Evolutionary conservation across 1,140 invertebrate species (phyloP), one percentile per base, ranked within the genome.

Genomic region (Drosophila simulans): DNA sequence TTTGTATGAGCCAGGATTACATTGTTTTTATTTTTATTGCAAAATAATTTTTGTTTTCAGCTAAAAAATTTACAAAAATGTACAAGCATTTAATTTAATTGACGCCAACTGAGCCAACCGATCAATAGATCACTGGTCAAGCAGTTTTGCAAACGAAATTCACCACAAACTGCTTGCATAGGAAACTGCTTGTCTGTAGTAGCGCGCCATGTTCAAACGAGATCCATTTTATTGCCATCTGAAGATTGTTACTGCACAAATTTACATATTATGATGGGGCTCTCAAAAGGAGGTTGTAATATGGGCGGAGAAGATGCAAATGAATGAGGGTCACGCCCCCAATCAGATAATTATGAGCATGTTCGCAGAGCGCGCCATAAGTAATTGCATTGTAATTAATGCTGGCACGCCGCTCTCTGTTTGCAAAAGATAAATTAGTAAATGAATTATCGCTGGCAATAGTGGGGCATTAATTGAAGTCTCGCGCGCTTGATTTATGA

Each of bases 301-400:
- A 43, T 5, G 5, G 31, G 42, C 27, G 66, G 55, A 42, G 57
- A 54, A 77, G 46, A 86, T 85, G 82, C 63, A 81, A 81, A 77
- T 60, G 49, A 68, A 49, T 58, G 66, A 62, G 57, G 54, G 70
- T 43, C 79, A 88, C 74, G 57, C 78, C 78, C 31, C 35, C 62
- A 55, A 62, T 49, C 25, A 57, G 62, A 81, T 88, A 86, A 88
- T 86, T 86, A 88, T 82, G 60, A 64, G 40, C 66, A 84, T 80
- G 62, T 65, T 27, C 46, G 59, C 57, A 22, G 15, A 54, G 43
- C 59, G 42, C 37, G 43, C 42, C 49, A 73, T 74, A 88, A 89
- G 80, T 88, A 88, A 89, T 88, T 88, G 84, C 80, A 89, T 59
- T 89, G 80, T 89, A 89, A 88, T 89, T 88, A 88, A 89, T 89